Evolutionary conservation across 2,888 invertebrate species (phyloP), one percentile per base, ranked within the genome.

Genomic region (Autographa gamma): DNA sequence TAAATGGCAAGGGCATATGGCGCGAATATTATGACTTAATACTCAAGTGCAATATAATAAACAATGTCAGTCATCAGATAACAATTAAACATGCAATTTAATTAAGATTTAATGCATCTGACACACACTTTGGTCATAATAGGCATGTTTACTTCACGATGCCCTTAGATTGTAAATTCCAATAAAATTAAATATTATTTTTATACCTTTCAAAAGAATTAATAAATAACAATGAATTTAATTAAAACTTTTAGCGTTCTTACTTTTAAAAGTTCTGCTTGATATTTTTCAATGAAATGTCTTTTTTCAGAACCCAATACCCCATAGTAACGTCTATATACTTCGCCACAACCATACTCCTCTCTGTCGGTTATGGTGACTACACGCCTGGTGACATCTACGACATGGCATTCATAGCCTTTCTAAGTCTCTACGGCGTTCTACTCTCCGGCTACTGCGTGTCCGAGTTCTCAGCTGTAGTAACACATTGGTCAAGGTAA

Each of bases 341-440:
- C 85, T 96, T 94, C 75, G 93, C 96, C 0, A 92, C 95, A 6
- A 92, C 95, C 0, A 82, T 92, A 8, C 76, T 96, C 31, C 86
- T 95, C 1, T 93, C 95, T 0, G 92, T 95, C 18, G 96, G 96
- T 0, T 95, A 94, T 62, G 96, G 96, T 11, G 96, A 96, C 79
- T 93, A 95, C 62, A 72, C 85, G 1, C 95, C 96, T 1, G 93
- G 93, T 13, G 96, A 96, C 74, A 85, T 90, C 54, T 91, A 85
- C 66, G 96, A 96, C 74, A 92, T 95, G 95, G 91, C 88, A 32
- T 88, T 95, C 19, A 86, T 95, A 9, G 92, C 93, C 2, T 95
- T 95, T 81, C 86, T 95, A n/a, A 94, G 93, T 73, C 89, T 95
- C 14, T 93, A 92, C 78, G 96, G 96, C 43, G 93, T 96, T 25